Percentiles rank a stretch among this genome's conserved stretches.
Evolutionary conservation across 1,140 invertebrate species (phyloP).

Genomic region (Ladona fulva): DNA sequence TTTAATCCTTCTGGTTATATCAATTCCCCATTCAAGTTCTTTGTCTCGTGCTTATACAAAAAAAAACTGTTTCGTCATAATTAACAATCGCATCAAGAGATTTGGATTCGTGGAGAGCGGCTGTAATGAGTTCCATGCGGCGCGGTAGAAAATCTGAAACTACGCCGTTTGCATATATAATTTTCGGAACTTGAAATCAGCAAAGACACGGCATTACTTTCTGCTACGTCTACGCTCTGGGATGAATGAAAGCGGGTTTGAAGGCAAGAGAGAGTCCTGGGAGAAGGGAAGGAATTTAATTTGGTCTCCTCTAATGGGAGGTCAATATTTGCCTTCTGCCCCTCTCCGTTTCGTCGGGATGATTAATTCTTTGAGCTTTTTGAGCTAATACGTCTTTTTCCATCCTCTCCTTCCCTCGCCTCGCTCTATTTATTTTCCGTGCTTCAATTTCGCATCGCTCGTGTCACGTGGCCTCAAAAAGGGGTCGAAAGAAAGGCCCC

Average conservation of each 20-base stretch:
- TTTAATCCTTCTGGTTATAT: too few species aligned
- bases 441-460: background rate
- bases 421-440: background rate
- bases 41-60: too few species aligned
- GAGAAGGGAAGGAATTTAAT: background rate
- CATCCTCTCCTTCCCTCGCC: background rate
- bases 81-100: too few species aligned
- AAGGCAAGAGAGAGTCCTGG: background rate
- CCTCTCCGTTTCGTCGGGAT: background rate
- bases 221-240: too few species aligned
- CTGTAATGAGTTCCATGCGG: too few species aligned
- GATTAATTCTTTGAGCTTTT: background rate
- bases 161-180: too few species aligned
- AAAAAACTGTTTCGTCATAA: too few species aligned
- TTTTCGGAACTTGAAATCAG: too few species aligned
- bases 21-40: too few species aligned
- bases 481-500: background rate
- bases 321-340: background rate
- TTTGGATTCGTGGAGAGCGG: too few species aligned
- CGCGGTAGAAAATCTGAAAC: too few species aligned
- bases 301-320: background rate
- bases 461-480: background rate
- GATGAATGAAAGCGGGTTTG: background rate
- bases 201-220: too few species aligned
- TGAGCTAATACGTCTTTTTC: conserved; percentile 6